Evolutionary conservation across 2,113 vertebrate species (phyloP).

Genomic region (Eublepharis macularius): DNA sequence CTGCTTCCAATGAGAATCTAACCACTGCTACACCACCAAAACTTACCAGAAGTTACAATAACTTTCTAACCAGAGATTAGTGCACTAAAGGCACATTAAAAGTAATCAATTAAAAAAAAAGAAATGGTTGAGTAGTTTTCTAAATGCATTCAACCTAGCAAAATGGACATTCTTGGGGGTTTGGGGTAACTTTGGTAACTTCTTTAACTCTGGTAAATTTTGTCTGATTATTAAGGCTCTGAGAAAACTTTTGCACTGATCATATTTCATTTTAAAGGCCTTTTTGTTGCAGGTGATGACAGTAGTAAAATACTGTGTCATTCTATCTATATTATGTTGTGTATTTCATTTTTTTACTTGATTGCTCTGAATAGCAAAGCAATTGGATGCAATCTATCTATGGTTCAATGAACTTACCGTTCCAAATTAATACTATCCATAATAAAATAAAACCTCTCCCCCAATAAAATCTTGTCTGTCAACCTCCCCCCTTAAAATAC

Average conservation of each 20-base stretch:
- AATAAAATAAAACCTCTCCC: too few species aligned
- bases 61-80: neutral
- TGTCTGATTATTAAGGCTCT: neutral
- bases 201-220: neutral
- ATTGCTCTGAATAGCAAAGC: neutral
- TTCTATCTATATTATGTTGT: neutral
- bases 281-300: neutral
- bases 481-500: too few species aligned
- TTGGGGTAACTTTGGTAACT: neutral
- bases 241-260: neutral
- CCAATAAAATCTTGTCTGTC: too few species aligned
- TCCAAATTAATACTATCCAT: too few species aligned
- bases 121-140: neutral
- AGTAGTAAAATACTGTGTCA: neutral
- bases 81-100: neutral
- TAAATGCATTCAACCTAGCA: neutral
- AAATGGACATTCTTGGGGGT: neutral
- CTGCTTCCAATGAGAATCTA: neutral
- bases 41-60: neutral
- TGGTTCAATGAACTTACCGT: too few species aligned
- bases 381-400: neutral
- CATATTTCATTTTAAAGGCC: neutral
- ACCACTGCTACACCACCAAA: neutral
- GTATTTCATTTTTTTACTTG: neutral
- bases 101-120: neutral